A percentile compares a stretch with the other conserved stretches of the same genome.
Evolutionary conservation across 2,113 vertebrate genomes (phyloP).

Genomic region (Hippocampus comes): DNA sequence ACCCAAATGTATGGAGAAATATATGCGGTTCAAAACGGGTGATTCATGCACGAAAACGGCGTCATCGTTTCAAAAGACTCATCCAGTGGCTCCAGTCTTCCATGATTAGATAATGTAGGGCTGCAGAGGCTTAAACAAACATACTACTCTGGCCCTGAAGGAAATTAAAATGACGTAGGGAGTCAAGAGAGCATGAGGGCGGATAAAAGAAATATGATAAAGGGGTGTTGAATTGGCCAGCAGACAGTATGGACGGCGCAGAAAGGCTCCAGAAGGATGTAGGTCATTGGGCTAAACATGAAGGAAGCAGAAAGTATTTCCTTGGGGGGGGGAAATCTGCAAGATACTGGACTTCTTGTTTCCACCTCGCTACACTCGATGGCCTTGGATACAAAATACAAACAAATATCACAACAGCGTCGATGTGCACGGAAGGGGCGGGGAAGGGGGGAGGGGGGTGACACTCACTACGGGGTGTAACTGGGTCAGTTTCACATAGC

Average conservation of each 20-base stretch:
- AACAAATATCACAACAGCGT: slow-evolving; percentile 15
- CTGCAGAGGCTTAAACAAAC: not conserved
- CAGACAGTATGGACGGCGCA: slow-evolving; percentile 11
- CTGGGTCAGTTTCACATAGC: slow-evolving; percentile 57
- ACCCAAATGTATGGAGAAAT: not conserved
- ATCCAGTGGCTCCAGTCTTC: not conserved
- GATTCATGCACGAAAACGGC: not conserved
- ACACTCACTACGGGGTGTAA: slow-evolving; percentile 34
- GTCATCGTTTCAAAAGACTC: slow-evolving; percentile 1
- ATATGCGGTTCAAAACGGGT: slow-evolving; percentile 1
- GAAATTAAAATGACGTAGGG: slow-evolving; percentile 11
- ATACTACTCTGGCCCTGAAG: not conserved
- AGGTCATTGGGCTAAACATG: slow-evolving; percentile 39
- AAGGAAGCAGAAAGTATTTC: slow-evolving; percentile 8
- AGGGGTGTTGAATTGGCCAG: slow-evolving; percentile 11
- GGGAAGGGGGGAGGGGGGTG: not conserved
- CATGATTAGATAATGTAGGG: slow-evolving; percentile 18
- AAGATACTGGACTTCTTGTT: slow-evolving; percentile 13
- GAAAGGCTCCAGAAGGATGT: slow-evolving; percentile 22
- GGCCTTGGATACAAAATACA: slow-evolving; percentile 13
- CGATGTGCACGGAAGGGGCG: not conserved
- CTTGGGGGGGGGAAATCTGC: slow-evolving; percentile 10
- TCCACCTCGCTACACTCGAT: slow-evolving; percentile 5
- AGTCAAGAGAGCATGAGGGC: slow-evolving; percentile 9
- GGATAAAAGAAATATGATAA: slow-evolving; percentile 28